Percentiles rank a stretch among this genome's conserved stretches.
phyloP scores from a whole-genome alignment of 2,888 invertebrate genomes.

The Cephus sareptanus region DNA sequence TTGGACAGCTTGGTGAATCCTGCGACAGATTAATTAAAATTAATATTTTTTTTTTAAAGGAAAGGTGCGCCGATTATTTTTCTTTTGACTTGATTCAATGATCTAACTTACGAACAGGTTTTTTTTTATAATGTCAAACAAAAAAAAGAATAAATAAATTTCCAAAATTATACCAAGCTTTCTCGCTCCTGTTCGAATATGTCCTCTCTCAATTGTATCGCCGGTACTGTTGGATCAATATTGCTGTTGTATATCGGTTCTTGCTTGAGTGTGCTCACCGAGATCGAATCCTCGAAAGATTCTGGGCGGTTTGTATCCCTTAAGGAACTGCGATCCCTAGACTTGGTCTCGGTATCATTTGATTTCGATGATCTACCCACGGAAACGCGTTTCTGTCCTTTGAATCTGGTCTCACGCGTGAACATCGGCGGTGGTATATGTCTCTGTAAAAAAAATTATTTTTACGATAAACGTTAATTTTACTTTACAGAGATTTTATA shows the following conservation, averaged over 20 bases:
- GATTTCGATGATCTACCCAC: conserved; percentile 54
- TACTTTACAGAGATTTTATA: not conserved
- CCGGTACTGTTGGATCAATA: conserved; percentile 52
- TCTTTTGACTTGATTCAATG: not conserved
- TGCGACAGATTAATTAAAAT: not conserved
- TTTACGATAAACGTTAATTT: not conserved
- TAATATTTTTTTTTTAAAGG: not conserved
- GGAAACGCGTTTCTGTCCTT: conserved; percentile 66
- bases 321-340: conserved; percentile 29
- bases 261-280: conserved; percentile 31
- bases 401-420: conserved; percentile 65
- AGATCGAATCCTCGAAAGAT: conserved; percentile 24
- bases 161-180: not conserved
- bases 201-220: conserved; percentile 51
- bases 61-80: not conserved
- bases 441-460: conserved; percentile 33
- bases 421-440: conserved; percentile 57
- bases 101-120: not conserved
- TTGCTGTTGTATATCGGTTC: conserved; percentile 44
- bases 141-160: not conserved
- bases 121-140: not conserved
- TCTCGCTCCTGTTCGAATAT: conserved; percentile 32
- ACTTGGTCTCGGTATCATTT: conserved; percentile 15
- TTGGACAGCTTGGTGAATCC: conserved; percentile 40
- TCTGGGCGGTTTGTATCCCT: conserved; percentile 30